A percentile compares a stretch with the other conserved stretches of the same genome.
phyloP scores from a whole-genome alignment of 1,140 invertebrate genomes.

The Nautilus pompilius region DNA sequence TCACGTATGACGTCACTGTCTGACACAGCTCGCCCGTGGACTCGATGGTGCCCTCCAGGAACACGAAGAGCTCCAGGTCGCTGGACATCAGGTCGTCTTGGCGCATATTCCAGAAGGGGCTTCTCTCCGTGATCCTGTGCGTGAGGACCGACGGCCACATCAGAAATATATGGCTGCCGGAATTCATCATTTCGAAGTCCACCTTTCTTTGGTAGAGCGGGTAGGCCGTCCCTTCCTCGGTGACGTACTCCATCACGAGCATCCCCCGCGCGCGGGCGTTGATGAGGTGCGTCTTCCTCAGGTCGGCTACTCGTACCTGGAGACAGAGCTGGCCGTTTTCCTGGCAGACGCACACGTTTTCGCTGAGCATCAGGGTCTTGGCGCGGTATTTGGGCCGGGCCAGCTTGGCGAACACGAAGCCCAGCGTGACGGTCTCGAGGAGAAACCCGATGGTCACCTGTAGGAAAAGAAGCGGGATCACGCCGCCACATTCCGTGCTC shows the following conservation, averaged over 20 bases:
- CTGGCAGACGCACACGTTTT: conserved; percentile 57
- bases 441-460: conserved; percentile 49
- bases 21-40: conserved; percentile 54
- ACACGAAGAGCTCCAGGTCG: conserved; percentile 90
- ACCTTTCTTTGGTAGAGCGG: conserved; percentile 42
- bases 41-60: conserved; percentile 76
- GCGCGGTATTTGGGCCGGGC: conserved; percentile 47
- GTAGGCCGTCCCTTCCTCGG: conserved; percentile 34
- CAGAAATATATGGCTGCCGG: conserved; percentile 82
- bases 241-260: conserved; percentile 35
- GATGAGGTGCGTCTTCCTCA: conserved; percentile 46
- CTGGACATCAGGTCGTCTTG: conserved; percentile 83
- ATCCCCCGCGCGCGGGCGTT: conserved; percentile 66
- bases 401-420: conserved; percentile 51
- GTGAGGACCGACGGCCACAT: conserved; percentile 83
- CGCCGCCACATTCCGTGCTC: conserved; percentile 54
- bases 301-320: conserved; percentile 48
- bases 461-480: conserved; percentile 36
- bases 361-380: conserved; percentile 50
- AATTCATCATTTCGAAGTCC: conserved; percentile 73
- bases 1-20: conserved; percentile 57
- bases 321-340: conserved; percentile 77
- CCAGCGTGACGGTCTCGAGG: conserved; percentile 45
- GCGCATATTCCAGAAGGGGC: conserved; percentile 83
- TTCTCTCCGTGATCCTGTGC: conserved; percentile 79